Conservation (phyloP, 1,140 invertebrate species). For the Armadillidium nasatum region DNA sequence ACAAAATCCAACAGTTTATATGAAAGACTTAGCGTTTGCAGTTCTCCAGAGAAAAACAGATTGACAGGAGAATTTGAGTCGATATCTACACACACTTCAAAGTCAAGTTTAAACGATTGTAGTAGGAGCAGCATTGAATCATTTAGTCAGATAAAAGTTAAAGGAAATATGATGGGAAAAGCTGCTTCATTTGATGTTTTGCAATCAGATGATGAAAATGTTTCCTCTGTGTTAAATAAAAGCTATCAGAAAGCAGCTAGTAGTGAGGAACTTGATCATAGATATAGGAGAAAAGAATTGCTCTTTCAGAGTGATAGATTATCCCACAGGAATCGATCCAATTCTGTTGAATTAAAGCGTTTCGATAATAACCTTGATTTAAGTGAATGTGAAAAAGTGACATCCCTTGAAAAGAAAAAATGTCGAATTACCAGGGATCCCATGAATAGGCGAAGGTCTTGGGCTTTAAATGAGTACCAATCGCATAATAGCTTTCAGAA, state of each 20-base stretch:
- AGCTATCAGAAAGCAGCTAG: neutral
- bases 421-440: neutral
- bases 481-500: neutral
- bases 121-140: neutral
- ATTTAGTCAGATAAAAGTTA: neutral
- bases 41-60: neutral
- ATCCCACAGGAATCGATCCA: neutral
- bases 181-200: slow-evolving; percentile 4
- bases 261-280: neutral
- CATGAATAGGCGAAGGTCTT: neutral
- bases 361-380: slow-evolving; percentile 5
- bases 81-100: neutral
- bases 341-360: neutral
- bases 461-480: neutral
- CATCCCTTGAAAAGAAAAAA: neutral
- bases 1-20: neutral
- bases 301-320: neutral
- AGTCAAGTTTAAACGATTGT: neutral
- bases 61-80: neutral
- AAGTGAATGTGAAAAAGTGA: neutral
- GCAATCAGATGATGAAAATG: neutral
- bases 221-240: neutral
- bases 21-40: neutral
- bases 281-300: neutral
- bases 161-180: neutral